Evolutionary conservation across 1,140 invertebrate genomes (phyloP).

Genomic region (Steinernema khuongi): DNA sequence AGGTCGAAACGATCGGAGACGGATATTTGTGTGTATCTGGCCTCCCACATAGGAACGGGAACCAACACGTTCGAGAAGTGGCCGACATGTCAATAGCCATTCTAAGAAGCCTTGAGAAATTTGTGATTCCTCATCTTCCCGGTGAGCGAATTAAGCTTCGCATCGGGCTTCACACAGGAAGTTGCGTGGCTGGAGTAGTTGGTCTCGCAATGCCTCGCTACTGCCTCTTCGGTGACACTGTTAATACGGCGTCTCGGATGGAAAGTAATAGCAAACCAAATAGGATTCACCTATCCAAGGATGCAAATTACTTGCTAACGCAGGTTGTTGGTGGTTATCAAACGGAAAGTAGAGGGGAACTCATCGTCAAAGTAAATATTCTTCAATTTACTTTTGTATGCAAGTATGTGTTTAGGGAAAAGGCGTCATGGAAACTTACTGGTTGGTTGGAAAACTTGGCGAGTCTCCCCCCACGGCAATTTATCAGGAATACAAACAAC

Average conservation of each 20-base stretch:
- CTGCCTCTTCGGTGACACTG: conserved; percentile 75
- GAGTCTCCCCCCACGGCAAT: neutral
- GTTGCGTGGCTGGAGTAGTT: conserved; percentile 62
- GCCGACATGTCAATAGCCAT: conserved; percentile 37
- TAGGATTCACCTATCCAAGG: conserved; percentile 48
- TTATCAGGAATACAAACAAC: neutral
- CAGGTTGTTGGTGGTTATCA: conserved; percentile 45
- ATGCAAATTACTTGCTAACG: conserved; percentile 43
- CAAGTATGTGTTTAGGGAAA: conserved; percentile 53
- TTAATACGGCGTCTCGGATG: conserved; percentile 88
- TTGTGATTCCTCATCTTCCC: conserved; percentile 76
- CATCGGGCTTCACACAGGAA: conserved; percentile 80
- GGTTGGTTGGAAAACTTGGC: conserved; percentile 63
- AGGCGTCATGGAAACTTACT: conserved; percentile 87
- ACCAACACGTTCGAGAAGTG: conserved; percentile 64
- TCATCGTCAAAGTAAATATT: conserved; percentile 52
- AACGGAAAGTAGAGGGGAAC: conserved; percentile 52
- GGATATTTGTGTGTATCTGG: conserved; percentile 77
- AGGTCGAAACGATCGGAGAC: conserved; percentile 94
- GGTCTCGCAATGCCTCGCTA: conserved; percentile 62
- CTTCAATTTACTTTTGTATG: neutral
- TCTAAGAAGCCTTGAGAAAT: conserved; percentile 59
- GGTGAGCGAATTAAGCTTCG: conserved; percentile 67
- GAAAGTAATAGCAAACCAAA: conserved; percentile 74
- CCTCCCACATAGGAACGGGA: conserved; percentile 64